These are phyloP conservation scores for Timema cristinae DNA, from an alignment of 2,888 invertebrate genomes.

Conservation along the genomic window DNA sequence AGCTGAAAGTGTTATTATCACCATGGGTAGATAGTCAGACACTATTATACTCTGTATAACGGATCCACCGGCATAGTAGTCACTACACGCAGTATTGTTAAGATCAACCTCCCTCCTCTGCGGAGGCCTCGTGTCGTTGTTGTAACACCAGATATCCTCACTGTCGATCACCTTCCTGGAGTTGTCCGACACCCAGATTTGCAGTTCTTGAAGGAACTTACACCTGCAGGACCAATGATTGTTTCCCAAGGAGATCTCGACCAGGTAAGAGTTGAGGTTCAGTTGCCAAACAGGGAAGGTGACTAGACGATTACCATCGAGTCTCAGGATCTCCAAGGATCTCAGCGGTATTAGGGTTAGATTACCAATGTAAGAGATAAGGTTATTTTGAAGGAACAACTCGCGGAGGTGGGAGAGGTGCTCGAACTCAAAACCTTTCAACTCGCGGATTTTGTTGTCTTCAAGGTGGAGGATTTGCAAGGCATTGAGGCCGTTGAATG, in stretches of 20 bases:
- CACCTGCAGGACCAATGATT: conserved; percentile 91
- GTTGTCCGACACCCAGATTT: conserved; percentile 77
- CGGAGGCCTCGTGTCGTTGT: conserved; percentile 67
- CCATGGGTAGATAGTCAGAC: conserved; percentile 79
- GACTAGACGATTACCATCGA: conserved; percentile 80
- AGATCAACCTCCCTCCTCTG: conserved; percentile 76
- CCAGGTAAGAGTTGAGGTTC: conserved; percentile 62
- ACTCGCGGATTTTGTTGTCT: conserved; percentile 72
- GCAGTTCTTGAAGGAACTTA: conserved; percentile 79
- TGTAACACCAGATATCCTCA: conserved; percentile 76
- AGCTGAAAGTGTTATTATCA: conserved; percentile 73
- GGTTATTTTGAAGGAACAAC: conserved; percentile 80
- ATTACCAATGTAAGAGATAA: conserved; percentile 74
- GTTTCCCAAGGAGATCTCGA: conserved; percentile 71
- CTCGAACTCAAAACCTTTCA: conserved; percentile 83
- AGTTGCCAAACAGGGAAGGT: conserved; percentile 77
- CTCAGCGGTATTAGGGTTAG: conserved; percentile 71
- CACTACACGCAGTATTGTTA: conserved; percentile 81
- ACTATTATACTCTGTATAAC: conserved; percentile 78
- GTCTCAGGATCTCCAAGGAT: conserved; percentile 71
- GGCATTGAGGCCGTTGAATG: conserved; percentile 80
- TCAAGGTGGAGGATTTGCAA: conserved; percentile 79
- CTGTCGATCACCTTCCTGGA: conserved; percentile 74
- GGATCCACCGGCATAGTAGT: conserved; percentile 78
- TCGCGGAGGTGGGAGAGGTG: conserved; percentile 74